Percentiles rank a stretch among this genome's conserved stretches.
Evolutionary conservation across 2,888 invertebrate species (phyloP).

Genomic region (Sisyra terminalis): DNA sequence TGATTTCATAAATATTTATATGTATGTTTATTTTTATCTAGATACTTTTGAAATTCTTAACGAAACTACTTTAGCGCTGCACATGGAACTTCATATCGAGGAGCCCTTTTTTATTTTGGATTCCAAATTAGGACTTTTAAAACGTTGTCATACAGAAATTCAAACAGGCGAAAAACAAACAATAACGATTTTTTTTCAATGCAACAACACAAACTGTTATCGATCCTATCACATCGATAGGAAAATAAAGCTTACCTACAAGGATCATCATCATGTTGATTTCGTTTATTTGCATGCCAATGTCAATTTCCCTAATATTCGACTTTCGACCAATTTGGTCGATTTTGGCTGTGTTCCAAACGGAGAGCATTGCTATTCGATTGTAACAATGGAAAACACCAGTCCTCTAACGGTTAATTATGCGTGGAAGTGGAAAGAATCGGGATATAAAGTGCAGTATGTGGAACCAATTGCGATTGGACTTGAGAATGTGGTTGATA

Average conservation of each 20-base stretch:
- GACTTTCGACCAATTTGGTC: constrained; percentile 33
- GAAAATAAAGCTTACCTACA: not conserved
- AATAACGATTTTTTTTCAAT: constrained; percentile 4
- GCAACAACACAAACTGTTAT: not conserved
- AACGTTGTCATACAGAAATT: constrained; percentile 1
- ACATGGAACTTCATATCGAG: not conserved
- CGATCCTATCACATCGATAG: not conserved
- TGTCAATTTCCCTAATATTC: constrained; percentile 51
- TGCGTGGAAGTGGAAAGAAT: constrained; percentile 22
- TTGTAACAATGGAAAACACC: constrained; percentile 32
- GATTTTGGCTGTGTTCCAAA: constrained; percentile 43
- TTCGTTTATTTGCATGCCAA: constrained; percentile 40
- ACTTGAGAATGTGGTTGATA: not conserved
- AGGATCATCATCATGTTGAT: constrained; percentile 23
- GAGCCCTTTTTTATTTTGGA: not conserved
- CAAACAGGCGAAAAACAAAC: constrained; percentile 6
- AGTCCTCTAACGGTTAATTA: constrained; percentile 33
- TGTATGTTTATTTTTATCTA: constrained; percentile 3
- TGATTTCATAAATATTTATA: not conserved
- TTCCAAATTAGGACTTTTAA: not conserved
- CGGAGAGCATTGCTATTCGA: constrained; percentile 26
- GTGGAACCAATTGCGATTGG: not conserved
- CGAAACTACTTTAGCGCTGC: not conserved
- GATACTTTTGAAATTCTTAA: constrained; percentile 6
- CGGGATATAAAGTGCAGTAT: constrained; percentile 9